Evolutionary conservation across 2,113 vertebrate species (phyloP).

Genomic region (Oncorhynchus masou): DNA sequence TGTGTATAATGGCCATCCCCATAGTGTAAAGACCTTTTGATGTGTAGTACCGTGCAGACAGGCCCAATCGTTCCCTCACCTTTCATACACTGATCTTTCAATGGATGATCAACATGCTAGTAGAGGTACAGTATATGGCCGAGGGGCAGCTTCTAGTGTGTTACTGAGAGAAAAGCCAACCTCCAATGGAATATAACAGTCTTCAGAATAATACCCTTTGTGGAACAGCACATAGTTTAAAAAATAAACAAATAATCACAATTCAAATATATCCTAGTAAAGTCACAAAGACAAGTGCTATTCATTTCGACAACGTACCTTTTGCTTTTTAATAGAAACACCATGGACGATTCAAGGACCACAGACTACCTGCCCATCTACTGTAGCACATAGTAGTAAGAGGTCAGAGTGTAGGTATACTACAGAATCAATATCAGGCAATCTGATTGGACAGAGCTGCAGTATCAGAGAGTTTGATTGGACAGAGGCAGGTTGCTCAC

Average conservation of each 20-base stretch:
- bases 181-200: slow-evolving; percentile 19
- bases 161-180: too few relatives aligned
- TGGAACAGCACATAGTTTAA: not conserved
- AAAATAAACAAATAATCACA: not conserved
- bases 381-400: not conserved
- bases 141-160: too few relatives aligned
- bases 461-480: not conserved
- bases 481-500: not conserved
- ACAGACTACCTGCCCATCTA: not conserved
- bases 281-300: slow-evolving; percentile 12
- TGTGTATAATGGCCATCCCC: too few relatives aligned
- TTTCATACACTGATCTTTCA: too few relatives aligned
- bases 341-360: not conserved
- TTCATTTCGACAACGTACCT: not conserved
- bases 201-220: slow-evolving; percentile 8
- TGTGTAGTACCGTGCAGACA: too few relatives aligned
- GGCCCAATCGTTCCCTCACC: too few relatives aligned
- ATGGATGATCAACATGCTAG: too few relatives aligned
- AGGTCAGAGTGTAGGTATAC: slow-evolving; percentile 2
- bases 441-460: slow-evolving; percentile 8
- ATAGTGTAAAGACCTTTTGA: too few relatives aligned
- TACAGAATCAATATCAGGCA: slow-evolving; percentile 9
- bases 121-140: too few relatives aligned
- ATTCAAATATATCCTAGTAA: not conserved
- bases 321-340: not conserved